Evolutionary conservation across 1,140 invertebrate species (phyloP), one percentile per base, ranked within the genome.

Genomic region (Lepidotrigona ventralis): DNA sequence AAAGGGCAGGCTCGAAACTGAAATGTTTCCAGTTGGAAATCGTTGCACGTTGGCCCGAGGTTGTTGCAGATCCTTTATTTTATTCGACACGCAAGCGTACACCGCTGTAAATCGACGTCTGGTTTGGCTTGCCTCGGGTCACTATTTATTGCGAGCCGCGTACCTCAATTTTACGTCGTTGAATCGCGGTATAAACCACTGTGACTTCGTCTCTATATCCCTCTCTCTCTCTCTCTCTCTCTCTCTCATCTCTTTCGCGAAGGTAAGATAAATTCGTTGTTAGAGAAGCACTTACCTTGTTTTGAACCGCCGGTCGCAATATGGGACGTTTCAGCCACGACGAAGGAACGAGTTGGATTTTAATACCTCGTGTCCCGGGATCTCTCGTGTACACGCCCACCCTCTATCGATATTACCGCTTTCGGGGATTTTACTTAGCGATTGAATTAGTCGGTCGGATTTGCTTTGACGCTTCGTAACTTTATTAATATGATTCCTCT

Each of bases 91-190:
- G 12, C 46, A 29, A 76, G n/a, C 39, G 26, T 53, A 15, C 51
- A 11, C 60, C 46, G 54, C 26, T 66, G 76, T 39, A 64, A 76
- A 76, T 76, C 74, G 74, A 76, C 58, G 74, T 76, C 39, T 63
- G 39, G 51, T 12, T 46, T 19, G 64, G 51, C 46, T 54, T 17
- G 75, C 75, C 63, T 54, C 46, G 26, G 64, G 64, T 69, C 76
- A 39, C 21, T 79, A 79, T 79, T 79, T 79, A 79, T 79, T 69
- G 76, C 29, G 21, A 66, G 29, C 58, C 46, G 76, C 46, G 76
- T 66, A 33, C 64, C 29, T 69, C 63, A 69, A 79, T 69, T 79
- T 79, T 69, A 69, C 33, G 76, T 78, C 46, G 46, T 69, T 26
- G 76, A 39, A 79, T 79, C 76, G 51, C 60, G 64, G 29, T 21